Evolutionary conservation across 2,888 invertebrate species (phyloP).

Genomic region (Ptycholaimellus sp.): DNA sequence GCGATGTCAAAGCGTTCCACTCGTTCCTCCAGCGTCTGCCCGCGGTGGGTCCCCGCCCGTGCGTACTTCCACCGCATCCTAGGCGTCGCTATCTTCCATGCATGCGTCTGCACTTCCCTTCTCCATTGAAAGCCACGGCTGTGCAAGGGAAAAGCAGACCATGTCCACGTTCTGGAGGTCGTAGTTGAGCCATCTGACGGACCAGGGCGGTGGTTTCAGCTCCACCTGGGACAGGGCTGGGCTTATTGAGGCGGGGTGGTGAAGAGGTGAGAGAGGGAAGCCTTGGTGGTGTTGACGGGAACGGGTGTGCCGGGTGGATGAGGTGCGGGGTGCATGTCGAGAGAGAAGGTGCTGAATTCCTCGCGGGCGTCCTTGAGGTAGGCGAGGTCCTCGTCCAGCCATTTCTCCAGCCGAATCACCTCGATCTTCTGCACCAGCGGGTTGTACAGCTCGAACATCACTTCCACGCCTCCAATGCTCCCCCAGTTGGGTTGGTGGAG

Average conservation of each 20-base stretch:
- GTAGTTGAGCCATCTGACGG: slow-evolving; percentile 60
- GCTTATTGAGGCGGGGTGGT: no score
- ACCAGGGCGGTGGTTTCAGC: slow-evolving; percentile 51
- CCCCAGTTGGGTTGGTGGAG: no score
- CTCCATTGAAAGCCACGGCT: no score
- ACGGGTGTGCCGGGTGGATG: slow-evolving; percentile 48
- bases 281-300: slow-evolving; percentile 43
- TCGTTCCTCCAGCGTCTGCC: no score
- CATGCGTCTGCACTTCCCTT: no score
- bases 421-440: slow-evolving; percentile 69
- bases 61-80: no score
- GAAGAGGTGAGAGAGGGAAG: no score
- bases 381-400: slow-evolving; percentile 60
- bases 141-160: no score
- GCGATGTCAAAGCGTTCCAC: no score
- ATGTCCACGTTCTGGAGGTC: slow-evolving; percentile 9
- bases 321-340: slow-evolving; percentile 64
- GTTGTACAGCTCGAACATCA: slow-evolving; percentile 67
- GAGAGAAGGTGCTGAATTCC: slow-evolving; percentile 70
- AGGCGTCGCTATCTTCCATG: no score
- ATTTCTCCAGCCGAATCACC: slow-evolving; percentile 66
- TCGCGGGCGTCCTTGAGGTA: slow-evolving; percentile 58
- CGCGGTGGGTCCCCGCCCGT: no score
- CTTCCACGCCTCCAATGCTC: slow-evolving; percentile 37
- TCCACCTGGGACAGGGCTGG: slow-evolving; percentile 33